Percentiles rank a stretch among this genome's conserved stretches.
Evolutionary conservation across 2,888 invertebrate genomes (phyloP).

Genomic region (Spisula solida): DNA sequence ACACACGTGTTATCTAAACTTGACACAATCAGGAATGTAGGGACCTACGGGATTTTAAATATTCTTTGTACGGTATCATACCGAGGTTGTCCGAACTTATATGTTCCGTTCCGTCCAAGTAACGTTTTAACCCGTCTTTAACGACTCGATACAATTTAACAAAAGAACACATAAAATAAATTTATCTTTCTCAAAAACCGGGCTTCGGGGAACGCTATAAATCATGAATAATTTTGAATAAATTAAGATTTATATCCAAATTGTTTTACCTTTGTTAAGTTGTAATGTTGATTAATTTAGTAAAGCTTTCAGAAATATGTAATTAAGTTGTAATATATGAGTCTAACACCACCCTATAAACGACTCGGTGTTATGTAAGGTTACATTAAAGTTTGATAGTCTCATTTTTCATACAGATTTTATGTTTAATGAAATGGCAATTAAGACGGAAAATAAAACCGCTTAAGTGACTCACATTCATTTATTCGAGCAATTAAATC

Average conservation of each 20-base stretch:
- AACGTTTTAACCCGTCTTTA: neutral
- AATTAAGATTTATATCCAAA: slow-evolving; percentile 23
- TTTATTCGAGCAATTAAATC: neutral
- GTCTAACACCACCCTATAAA: neutral
- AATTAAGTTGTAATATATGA: neutral
- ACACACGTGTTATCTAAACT: too few relatives aligned
- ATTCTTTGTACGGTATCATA: too few relatives aligned
- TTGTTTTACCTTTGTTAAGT: neutral
- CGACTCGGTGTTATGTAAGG: neutral
- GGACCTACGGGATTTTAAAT: too few relatives aligned
- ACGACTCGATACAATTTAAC: neutral
- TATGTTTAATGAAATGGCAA: slow-evolving; percentile 2
- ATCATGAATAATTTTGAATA: slow-evolving; percentile 23
- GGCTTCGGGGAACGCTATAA: neutral
- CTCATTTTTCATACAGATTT: slow-evolving; percentile 17
- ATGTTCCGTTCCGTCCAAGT: too few relatives aligned
- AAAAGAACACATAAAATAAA: neutral
- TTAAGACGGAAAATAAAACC: neutral
- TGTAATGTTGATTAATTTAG: neutral
- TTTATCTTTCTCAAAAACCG: slow-evolving; percentile 7
- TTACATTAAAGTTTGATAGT: neutral
- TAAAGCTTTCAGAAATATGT: neutral
- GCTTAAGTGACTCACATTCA: neutral
- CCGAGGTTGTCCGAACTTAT: too few relatives aligned
- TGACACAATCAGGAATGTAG: too few relatives aligned